Percentiles rank a stretch among this genome's conserved stretches.
Conservation (phyloP, 1,140 invertebrate genomes). For the Drosophila albomicans region DNA sequence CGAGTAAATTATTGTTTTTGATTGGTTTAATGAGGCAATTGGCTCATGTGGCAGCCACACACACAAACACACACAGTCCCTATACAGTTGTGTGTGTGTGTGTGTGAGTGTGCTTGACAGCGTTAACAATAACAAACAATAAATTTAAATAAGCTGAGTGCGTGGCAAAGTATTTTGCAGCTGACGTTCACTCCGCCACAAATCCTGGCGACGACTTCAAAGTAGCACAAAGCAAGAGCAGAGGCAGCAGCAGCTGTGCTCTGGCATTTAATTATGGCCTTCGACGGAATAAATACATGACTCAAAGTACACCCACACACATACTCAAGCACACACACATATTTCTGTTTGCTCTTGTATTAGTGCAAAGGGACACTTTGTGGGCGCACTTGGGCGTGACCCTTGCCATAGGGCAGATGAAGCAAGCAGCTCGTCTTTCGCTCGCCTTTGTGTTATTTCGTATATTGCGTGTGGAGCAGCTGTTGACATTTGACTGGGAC, state of each 20-base stretch:
- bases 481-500: slow-evolving; percentile 65
- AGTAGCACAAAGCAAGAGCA: slow-evolving; percentile 16
- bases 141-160: slow-evolving; percentile 66
- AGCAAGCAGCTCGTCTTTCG: slow-evolving; percentile 38
- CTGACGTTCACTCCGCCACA: slow-evolving; percentile 16
- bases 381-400: slow-evolving; percentile 56
- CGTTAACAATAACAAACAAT: slow-evolving; percentile 62
- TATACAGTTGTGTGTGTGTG: background rate
- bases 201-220: slow-evolving; percentile 61
- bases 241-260: slow-evolving; percentile 52
- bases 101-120: slow-evolving; percentile 34
- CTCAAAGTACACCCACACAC: slow-evolving; percentile 15
- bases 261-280: slow-evolving; percentile 71
- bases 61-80: background rate
- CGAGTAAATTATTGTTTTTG: slow-evolving; percentile 76
- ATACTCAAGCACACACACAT: background rate
- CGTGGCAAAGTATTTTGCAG: slow-evolving; percentile 32
- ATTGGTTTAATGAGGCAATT: slow-evolving; percentile 54
- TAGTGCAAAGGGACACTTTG: slow-evolving; percentile 15
- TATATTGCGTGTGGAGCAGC: slow-evolving; percentile 49
- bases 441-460: slow-evolving; percentile 1
- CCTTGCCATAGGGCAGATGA: slow-evolving; percentile 29
- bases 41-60: background rate
- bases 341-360: too few species aligned
- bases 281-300: slow-evolving; percentile 52